Evolutionary conservation across 2,797 vertebrate species (phyloP).

Genomic region (Psittacula echo): DNA sequence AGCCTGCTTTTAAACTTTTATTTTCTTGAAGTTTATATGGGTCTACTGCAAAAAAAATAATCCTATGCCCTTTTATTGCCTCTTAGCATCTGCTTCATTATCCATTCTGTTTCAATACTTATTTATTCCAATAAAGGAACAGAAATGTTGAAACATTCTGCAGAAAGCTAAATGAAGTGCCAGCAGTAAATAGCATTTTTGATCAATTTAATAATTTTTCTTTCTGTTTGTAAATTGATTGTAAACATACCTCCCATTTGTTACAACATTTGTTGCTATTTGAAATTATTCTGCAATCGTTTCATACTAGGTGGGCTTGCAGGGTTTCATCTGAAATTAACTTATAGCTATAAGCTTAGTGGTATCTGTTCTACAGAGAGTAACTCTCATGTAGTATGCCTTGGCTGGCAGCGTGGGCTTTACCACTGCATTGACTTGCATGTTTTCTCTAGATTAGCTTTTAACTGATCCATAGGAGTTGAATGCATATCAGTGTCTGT

Average conservation of each 20-base stretch:
- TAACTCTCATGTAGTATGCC: background rate
- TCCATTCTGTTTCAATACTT: slow-evolving; percentile 7
- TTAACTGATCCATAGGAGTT: background rate
- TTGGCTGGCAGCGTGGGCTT: background rate
- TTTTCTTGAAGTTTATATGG: background rate
- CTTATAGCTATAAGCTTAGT: background rate
- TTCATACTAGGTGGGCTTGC: background rate
- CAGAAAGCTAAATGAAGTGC: slow-evolving; percentile 30
- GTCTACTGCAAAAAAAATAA: background rate
- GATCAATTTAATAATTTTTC: slow-evolving; percentile 46
- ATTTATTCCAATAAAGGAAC: slow-evolving; percentile 8
- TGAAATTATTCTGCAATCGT: background rate
- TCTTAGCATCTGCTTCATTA: slow-evolving; percentile 36
- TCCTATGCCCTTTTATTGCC: background rate
- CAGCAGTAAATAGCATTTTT: slow-evolving; percentile 32
- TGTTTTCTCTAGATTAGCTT: background rate
- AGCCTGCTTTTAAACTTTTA: background rate
- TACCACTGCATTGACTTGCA: background rate
- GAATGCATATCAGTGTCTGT: background rate
- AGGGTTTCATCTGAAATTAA: background rate
- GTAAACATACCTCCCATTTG: background rate
- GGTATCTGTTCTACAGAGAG: background rate
- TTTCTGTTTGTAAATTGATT: slow-evolving; percentile 25
- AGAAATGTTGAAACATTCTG: slow-evolving; percentile 3
- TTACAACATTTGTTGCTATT: background rate